Base-by-base conservation (phyloP, 30 jellyfish, hydroid and myxozoan genomes). In the Aurelia aurita region DNA sequence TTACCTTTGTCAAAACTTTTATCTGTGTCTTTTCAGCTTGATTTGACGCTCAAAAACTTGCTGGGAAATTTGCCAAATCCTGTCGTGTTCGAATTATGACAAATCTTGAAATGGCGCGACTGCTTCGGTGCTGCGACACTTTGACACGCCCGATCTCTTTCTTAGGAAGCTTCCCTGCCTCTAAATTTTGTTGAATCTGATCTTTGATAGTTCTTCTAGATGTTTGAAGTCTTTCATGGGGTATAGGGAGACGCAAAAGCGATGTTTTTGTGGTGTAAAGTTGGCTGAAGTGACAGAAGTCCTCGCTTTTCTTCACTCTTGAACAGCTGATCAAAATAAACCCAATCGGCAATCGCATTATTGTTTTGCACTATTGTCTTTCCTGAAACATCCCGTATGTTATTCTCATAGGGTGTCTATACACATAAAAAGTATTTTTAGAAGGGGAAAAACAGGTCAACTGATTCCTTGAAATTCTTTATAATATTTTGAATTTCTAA, bases 301-400 rank as follows among this genome's bases (percentile, higher is more conserved):
- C 6, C 15, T 58, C 21, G 55, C 28, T 20, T 57, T 68, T 72
- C 23, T 72, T 72, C 28, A 12, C 84, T 19, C 44, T 31, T 22
- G 57, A 72, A 72, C 84, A 72, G 84, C 84, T 72, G 84, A 72
- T 72, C 84, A 72, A 72, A 72, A 72, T 72, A 70, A 34, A 72
- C 45, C 65, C 45, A 21, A 5, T 39, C 51, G 46, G 46, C 4
- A 34, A 34, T 34, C 6, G 46, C 28, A 13, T 21, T 69, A 49
- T 72, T 72, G 84, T 72, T 72, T 72, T 58, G 27, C 58, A 39
- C 62, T 5, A 35, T 57, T 58, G 44, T 31, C 65, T 28, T 19
- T 9, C 7, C 16, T 16, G 53, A 19, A 39, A 70, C 46, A 43
- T 72, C 84, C 84, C 84, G 84, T 68, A 72, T 72, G 84, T 39